phyloP scores from a whole-genome alignment of 1,140 invertebrate genomes.

The Platorchestia sp. region DNA sequence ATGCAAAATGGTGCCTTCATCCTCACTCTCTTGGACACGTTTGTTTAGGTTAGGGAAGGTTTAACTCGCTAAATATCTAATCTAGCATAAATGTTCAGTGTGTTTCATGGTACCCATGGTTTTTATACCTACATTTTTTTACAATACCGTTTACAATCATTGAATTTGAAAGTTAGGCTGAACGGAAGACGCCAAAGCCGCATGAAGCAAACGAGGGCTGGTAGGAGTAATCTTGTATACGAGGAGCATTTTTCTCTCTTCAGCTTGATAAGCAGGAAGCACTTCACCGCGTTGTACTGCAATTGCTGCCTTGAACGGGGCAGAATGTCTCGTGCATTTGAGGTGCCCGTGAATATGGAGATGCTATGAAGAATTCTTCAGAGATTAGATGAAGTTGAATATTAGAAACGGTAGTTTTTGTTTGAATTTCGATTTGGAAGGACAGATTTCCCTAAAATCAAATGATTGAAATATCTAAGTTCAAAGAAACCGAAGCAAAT shows the following conservation, averaged over 20 bases:
- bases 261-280: not conserved
- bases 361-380: not conserved
- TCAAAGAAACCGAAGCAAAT: too few relatives aligned
- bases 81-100: too few relatives aligned
- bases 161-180: not conserved
- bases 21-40: too few relatives aligned
- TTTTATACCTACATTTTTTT: not conserved
- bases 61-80: too few relatives aligned
- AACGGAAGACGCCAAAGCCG: too few relatives aligned
- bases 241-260: not conserved
- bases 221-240: not conserved
- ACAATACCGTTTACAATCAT: not conserved
- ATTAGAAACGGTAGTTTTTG: not conserved
- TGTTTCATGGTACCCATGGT: too few relatives aligned
- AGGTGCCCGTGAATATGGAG: not conserved
- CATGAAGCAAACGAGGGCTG: too few relatives aligned
- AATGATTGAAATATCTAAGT: not conserved
- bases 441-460: not conserved
- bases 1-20: too few relatives aligned
- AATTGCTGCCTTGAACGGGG: not conserved
- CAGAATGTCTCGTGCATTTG: not conserved
- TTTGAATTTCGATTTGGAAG: not conserved
- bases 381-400: not conserved
- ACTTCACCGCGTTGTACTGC: not conserved
- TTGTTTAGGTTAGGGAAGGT: too few relatives aligned